Evolutionary conservation across 2,113 vertebrate species (phyloP).

Genomic region (Toxostoma redivivum): DNA sequence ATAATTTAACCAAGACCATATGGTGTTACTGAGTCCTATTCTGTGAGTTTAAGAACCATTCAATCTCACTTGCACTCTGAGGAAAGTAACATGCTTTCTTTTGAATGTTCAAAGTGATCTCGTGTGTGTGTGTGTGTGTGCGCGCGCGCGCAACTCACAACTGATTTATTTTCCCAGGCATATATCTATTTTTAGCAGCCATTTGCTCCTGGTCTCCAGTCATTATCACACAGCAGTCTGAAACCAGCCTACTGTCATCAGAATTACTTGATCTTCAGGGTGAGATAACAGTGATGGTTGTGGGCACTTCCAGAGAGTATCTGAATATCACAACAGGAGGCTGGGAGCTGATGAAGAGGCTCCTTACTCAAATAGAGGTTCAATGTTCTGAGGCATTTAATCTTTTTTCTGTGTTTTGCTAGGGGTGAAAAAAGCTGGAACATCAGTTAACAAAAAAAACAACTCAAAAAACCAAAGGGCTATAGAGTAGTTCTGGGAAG

Average conservation of each 20-base stretch:
- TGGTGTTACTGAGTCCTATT: background rate
- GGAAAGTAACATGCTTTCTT: background rate
- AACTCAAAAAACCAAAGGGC: background rate
- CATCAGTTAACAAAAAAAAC: background rate
- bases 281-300: background rate
- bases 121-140: rapidly evolving
- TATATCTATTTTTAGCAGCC: background rate
- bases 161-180: background rate
- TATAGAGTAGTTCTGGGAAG: background rate
- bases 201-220: background rate
- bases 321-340: background rate
- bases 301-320: background rate
- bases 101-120: background rate
- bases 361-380: background rate
- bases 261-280: background rate
- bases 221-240: background rate
- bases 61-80: background rate
- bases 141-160: background rate
- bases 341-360: background rate
- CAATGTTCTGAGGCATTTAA: background rate
- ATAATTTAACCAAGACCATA: background rate
- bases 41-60: background rate
- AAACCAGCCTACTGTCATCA: background rate
- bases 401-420: background rate
- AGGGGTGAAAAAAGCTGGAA: background rate